Conservation (phyloP, 2,113 vertebrate genomes). For the Tychaedon coryphoeus region DNA sequence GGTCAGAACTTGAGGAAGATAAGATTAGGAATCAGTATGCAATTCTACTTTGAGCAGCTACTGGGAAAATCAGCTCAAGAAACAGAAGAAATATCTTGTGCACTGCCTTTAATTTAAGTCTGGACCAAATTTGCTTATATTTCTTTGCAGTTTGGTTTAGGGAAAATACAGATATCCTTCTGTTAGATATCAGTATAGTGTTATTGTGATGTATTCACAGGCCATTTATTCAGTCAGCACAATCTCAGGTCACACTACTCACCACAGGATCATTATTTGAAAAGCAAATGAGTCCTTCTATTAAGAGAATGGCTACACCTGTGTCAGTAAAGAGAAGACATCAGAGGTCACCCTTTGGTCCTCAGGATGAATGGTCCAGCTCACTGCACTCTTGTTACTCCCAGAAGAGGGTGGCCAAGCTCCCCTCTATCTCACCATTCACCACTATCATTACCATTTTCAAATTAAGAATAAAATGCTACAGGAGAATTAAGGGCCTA, state of each 20-base stretch:
- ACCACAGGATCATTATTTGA: not conserved
- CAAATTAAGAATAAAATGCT: not conserved
- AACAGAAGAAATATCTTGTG: not conserved
- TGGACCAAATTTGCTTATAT: not conserved
- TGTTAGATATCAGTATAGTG: not conserved
- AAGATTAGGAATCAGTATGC: not conserved
- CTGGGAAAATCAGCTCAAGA: not conserved
- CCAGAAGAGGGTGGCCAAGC: not conserved
- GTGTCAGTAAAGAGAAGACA: not conserved
- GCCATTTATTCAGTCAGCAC: not conserved
- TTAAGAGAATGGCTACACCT: not conserved
- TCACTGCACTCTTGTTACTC: not conserved
- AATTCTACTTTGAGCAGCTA: not conserved
- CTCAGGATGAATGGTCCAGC: not conserved
- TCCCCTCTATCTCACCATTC: not conserved
- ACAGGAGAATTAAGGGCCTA: not conserved
- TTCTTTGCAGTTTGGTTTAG: not conserved
- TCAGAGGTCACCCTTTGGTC: not conserved
- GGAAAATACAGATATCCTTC: not conserved
- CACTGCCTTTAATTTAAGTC: not conserved
- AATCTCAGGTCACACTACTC: not conserved
- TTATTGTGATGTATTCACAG: not conserved
- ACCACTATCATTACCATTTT: not conserved
- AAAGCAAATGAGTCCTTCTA: not conserved
- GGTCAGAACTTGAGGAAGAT: not conserved